Evolutionary conservation across 2,113 vertebrate species (phyloP), one percentile per base, ranked within the genome.

Genomic region (Solea solea): DNA sequence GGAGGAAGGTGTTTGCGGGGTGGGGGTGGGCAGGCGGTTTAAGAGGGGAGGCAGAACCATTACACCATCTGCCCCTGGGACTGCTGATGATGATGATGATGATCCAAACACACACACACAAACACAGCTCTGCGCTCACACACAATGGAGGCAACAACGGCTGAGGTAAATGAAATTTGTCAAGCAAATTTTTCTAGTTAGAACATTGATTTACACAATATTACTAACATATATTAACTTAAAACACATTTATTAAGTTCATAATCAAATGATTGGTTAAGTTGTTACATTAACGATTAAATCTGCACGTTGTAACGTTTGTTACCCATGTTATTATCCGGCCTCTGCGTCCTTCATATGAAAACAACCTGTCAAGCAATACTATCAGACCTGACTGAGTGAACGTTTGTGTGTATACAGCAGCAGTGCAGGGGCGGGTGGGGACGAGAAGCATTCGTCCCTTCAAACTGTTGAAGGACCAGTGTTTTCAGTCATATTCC

Each of bases 1-100:
- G 34, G 34, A 16, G 34, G 13, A 41, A 48, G 54, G 70, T 54
- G 60, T 44, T 28, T 64, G 60, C 15, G 21, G 9, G 41, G 64
- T 42, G 56, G 56, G 25, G 14, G 50, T 46, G 56, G 11, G 46
- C 40, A 13, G 45, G 14, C 34, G 34, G 63, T 46, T 46, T n/a
- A 46, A 42, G 55, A 41, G 46, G 57, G 59, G 45, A 40, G 69
- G 61, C 51, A 53, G 48, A 21, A 58, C 65, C 66, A 86, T 86
- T 81, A 89, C 74, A 81, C 45, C 76, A 82, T 79, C 59, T 15
- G 61, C 79, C 7, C 62, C 67, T 78, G 79, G 78, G 76, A 82
- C 67, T 25, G 4, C 14, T 41, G 58, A 34, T 34, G 49, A 11
- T 41, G 58, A 34, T 34, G 49, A 11, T 48, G 45, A 57, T 50